Percentiles rank a stretch among this genome's conserved stretches.
Evolutionary conservation across 2,888 invertebrate genomes (phyloP).

Genomic region (Galerucella calmariensis): DNA sequence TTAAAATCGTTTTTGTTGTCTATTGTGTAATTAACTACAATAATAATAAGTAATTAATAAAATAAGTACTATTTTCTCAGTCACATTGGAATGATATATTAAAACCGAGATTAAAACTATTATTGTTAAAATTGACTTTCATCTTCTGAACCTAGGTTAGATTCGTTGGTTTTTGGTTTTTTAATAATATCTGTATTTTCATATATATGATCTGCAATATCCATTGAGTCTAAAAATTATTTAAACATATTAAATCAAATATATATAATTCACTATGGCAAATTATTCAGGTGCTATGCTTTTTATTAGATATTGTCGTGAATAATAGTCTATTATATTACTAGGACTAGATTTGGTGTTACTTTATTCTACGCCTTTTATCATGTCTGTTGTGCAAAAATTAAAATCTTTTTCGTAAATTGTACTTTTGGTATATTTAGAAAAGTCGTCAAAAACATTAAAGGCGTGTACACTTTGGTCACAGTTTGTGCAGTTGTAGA

Average conservation of each 20-base stretch:
- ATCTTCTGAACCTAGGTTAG: constrained; percentile 25
- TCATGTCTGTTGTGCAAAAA: no score
- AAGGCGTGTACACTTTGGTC: no score
- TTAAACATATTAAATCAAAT: not conserved
- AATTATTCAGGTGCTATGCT: no score
- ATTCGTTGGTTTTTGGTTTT: constrained; percentile 28
- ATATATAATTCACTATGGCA: no score
- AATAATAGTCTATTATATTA: no score
- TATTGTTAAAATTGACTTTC: constrained; percentile 47
- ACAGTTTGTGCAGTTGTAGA: no score
- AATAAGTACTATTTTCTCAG: constrained; percentile 22
- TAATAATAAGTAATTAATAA: not conserved
- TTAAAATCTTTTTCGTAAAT: no score
- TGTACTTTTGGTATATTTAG: no score
- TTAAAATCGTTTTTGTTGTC: not conserved
- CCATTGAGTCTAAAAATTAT: constrained; percentile 30
- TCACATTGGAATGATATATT: constrained; percentile 31
- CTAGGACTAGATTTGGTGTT: no score
- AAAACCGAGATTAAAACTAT: constrained; percentile 6
- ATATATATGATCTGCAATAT: constrained; percentile 53
- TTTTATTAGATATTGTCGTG: no score
- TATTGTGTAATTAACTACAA: not conserved
- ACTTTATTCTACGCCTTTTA: no score
- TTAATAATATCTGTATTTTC: constrained; percentile 53
- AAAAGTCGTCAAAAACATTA: no score